These are phyloP conservation scores for Zelleria hepariella DNA, from an alignment of 2,888 invertebrate genomes.

Conservation along the genomic window DNA sequence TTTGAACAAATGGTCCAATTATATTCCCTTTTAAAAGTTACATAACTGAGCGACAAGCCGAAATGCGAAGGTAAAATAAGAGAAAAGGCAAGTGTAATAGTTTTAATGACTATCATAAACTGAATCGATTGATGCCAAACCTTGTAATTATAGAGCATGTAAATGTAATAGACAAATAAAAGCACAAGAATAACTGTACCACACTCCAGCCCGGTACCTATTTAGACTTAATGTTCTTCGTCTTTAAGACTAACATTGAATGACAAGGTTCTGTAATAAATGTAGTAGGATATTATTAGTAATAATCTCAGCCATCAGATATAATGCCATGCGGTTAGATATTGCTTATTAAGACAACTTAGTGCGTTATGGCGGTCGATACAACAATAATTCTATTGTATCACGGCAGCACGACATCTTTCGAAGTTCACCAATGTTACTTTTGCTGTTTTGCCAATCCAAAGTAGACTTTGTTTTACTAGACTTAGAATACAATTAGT, in stretches of 20 bases:
- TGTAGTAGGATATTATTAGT: neutral
- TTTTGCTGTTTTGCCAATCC: neutral
- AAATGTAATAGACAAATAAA: constrained; percentile 16
- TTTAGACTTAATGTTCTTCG: neutral
- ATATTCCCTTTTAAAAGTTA: neutral
- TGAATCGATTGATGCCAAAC: constrained; percentile 20
- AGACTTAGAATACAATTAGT: neutral
- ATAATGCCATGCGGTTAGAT: constrained; percentile 15
- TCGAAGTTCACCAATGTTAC: neutral
- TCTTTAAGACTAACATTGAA: neutral
- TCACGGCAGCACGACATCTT: neutral
- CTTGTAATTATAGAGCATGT: constrained; percentile 21
- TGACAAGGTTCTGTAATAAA: neutral
- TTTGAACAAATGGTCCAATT: neutral
- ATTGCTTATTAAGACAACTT: constrained; percentile 9
- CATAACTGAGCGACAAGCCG: constrained; percentile 3
- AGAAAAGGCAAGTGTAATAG: neutral
- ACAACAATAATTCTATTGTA: constrained; percentile 16
- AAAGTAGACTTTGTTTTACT: neutral
- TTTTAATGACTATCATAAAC: constrained; percentile 14
- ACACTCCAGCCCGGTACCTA: neutral
- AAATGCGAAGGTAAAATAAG: constrained; percentile 4
- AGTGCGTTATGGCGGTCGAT: constrained; percentile 11
- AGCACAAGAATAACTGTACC: neutral
- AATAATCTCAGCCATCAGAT: constrained; percentile 15